These are phyloP conservation scores for Dryoscopus gambensis DNA, from an alignment of 2,113 vertebrate species.

Conservation along the genomic window DNA sequence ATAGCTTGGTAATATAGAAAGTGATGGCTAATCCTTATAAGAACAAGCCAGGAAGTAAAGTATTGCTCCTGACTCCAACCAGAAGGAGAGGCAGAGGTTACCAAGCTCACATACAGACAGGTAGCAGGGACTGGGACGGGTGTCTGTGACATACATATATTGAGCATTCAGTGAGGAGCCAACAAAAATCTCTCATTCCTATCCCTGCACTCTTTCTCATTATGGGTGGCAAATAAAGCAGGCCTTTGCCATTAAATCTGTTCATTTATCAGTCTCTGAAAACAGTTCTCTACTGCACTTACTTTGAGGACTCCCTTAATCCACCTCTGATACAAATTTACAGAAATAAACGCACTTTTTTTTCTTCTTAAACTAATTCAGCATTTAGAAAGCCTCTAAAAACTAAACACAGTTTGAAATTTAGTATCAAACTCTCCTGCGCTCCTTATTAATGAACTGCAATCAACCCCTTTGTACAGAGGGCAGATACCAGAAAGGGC, in stretches of 20 bases:
- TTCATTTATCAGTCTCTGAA: neutral
- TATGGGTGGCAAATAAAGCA: neutral
- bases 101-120: neutral
- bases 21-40: neutral
- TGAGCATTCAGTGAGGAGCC: neutral
- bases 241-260: neutral
- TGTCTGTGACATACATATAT: neutral
- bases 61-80: neutral
- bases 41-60: neutral
- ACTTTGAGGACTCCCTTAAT: neutral
- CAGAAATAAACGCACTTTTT: neutral
- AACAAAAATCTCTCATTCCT: neutral
- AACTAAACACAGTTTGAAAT: neutral
- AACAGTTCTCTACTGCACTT: neutral
- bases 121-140: neutral
- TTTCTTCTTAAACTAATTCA: neutral
- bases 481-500: neutral
- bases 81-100: neutral
- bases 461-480: neutral
- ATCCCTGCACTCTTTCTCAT: neutral
- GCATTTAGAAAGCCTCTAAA: neutral
- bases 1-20: neutral
- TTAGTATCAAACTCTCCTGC: neutral
- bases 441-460: neutral
- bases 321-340: neutral